A percentile compares a stretch with the other conserved stretches of the same genome.
These are phyloP conservation scores for Trichopoda pennipes DNA, from an alignment of 2,888 invertebrate genomes.

Conservation along the genomic window DNA sequence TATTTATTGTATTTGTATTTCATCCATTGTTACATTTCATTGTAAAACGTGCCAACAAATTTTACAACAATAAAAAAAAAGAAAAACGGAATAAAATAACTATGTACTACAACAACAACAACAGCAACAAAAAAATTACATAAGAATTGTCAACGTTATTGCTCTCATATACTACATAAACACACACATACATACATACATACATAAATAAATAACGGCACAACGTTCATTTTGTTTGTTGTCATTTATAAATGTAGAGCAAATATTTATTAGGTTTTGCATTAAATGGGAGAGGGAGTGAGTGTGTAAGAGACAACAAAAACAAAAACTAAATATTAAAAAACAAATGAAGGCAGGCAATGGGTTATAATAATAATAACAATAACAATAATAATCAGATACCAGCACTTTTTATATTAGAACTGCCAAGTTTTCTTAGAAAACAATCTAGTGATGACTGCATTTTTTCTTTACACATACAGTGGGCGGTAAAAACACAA, in stretches of 20 bases:
- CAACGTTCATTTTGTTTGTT: conserved; percentile 19
- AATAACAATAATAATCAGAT: neutral
- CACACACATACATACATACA: too few relatives aligned
- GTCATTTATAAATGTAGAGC: conserved; percentile 50
- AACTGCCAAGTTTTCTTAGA: too few relatives aligned
- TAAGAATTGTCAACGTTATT: conserved; percentile 64
- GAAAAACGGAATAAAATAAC: conserved; percentile 13
- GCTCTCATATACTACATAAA: conserved; percentile 58
- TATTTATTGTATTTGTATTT: conserved; percentile 9
- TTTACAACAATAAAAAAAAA: neutral
- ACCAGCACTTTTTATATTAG: too few relatives aligned
- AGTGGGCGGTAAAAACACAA: too few relatives aligned
- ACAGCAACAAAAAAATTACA: conserved; percentile 36
- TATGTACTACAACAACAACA: neutral
- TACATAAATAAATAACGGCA: conserved; percentile 65
- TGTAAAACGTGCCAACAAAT: conserved; percentile 63
- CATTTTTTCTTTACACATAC: too few relatives aligned
- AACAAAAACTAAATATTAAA: conserved; percentile 8
- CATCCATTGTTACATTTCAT: conserved; percentile 37
- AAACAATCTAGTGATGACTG: too few relatives aligned
- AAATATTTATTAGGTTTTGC: conserved; percentile 50
- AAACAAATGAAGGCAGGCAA: conserved; percentile 14
- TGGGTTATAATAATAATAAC: conserved; percentile 5
- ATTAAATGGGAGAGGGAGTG: conserved; percentile 17
- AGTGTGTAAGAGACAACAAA: neutral